Percentiles rank a stretch among this genome's conserved stretches.
phyloP scores from a whole-genome alignment of 2,797 vertebrate genomes.

The Aeoliscus strigatus region DNA sequence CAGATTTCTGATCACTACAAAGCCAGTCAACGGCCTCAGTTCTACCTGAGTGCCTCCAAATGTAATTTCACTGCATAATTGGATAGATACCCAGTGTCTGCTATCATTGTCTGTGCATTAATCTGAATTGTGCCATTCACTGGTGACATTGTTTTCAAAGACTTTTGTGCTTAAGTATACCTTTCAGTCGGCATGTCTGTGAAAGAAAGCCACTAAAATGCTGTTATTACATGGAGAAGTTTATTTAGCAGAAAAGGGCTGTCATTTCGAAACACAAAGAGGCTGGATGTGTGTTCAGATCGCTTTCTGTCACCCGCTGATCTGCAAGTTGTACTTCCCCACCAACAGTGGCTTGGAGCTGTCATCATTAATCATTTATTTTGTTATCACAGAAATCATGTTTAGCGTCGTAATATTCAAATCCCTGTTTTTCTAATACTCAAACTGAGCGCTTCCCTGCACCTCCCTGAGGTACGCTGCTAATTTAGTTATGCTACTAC shows the following conservation, averaged over 20 bases:
- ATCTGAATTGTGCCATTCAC: conserved; percentile 60
- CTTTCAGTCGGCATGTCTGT: conserved; percentile 24
- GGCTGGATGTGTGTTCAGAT: conserved; percentile 45
- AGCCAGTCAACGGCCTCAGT: conserved; percentile 48
- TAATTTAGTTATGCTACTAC: conserved; percentile 64
- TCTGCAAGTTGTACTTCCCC: conserved; percentile 49
- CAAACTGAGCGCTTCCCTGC: conserved; percentile 41
- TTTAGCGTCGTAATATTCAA: conserved; percentile 66
- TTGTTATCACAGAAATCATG: conserved; percentile 67
- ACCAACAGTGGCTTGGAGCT: conserved; percentile 54
- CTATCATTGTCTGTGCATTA: conserved; percentile 65
- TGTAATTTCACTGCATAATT: conserved; percentile 72
- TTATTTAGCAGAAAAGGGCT: conserved; percentile 24
- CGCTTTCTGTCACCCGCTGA: conserved; percentile 46
- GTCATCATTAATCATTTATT: conserved; percentile 69
- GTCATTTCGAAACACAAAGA: conserved; percentile 42
- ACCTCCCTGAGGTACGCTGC: conserved; percentile 50
- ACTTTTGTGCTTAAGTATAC: conserved; percentile 47
- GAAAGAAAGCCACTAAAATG: conserved; percentile 31
- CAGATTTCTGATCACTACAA: conserved; percentile 43
- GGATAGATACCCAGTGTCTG: conserved; percentile 65
- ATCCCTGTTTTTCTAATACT: conserved; percentile 61
- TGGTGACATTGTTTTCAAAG: conserved; percentile 67
- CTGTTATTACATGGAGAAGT: conserved; percentile 34
- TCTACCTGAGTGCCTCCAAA: conserved; percentile 71